Evolutionary conservation across 2,113 vertebrate genomes (phyloP).

Genomic region (Tympanuchus pallidicinctus): DNA sequence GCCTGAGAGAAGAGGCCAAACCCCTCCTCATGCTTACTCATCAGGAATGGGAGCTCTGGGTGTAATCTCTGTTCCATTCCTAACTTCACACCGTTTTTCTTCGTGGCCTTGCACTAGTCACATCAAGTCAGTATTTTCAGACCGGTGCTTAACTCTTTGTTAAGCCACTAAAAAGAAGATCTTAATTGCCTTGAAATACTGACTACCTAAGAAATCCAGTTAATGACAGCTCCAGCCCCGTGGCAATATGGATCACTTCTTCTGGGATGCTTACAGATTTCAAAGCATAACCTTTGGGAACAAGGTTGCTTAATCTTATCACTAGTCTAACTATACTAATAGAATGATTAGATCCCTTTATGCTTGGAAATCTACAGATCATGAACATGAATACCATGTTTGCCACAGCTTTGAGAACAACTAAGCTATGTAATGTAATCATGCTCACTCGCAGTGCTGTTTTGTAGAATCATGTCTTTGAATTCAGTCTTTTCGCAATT

Average conservation of each 20-base stretch:
- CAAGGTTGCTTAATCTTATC: not conserved
- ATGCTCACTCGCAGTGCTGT: not conserved
- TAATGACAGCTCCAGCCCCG: not conserved
- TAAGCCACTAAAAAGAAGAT: not conserved
- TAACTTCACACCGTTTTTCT: not conserved
- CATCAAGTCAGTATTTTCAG: not conserved
- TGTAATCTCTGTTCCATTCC: not conserved
- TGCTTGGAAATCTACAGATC: not conserved
- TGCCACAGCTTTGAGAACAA: not conserved
- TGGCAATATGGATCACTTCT: not conserved
- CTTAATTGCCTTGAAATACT: not conserved
- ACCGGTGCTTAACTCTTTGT: not conserved
- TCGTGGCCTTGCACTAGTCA: not conserved
- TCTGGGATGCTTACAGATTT: not conserved
- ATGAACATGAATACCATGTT: not conserved
- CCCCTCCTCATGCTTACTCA: accelerated
- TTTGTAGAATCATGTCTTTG: not conserved
- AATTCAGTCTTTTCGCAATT: not conserved
- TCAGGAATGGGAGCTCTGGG: not conserved
- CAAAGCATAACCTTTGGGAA: not conserved
- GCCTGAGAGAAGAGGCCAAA: no score
- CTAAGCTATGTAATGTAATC: not conserved
- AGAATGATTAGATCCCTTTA: not conserved
- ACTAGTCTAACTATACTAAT: not conserved
- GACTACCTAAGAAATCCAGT: not conserved